These are phyloP conservation scores for Salminus brasiliensis DNA, from an alignment of 2,113 vertebrate species.

Conservation along the genomic window DNA sequence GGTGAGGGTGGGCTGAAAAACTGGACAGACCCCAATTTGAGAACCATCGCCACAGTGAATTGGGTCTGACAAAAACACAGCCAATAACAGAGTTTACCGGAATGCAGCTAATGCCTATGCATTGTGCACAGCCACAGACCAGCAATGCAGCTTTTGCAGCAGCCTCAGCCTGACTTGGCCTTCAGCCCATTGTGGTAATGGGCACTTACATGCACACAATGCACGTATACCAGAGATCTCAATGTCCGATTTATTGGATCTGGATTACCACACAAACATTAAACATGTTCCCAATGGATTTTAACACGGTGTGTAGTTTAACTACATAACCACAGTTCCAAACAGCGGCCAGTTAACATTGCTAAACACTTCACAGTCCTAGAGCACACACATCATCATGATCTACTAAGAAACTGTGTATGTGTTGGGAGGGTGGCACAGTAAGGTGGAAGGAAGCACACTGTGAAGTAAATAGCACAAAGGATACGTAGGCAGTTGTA, in stretches of 20 bases:
- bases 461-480: conserved; percentile 35
- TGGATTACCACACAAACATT: too few species aligned
- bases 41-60: not conserved
- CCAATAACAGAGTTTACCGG: conserved; percentile 61
- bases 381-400: not conserved
- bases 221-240: too few species aligned
- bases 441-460: not conserved
- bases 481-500: conserved; percentile 99
- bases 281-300: too few species aligned
- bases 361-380: not conserved
- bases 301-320: too few species aligned
- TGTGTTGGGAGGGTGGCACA: not conserved
- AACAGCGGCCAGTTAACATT: not conserved
- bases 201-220: not conserved
- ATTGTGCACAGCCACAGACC: conserved; percentile 40
- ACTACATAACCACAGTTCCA: not conserved
- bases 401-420: not conserved
- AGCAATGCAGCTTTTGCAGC: conserved; percentile 61
- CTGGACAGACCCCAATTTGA: too few species aligned
- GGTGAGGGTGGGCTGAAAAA: too few species aligned
- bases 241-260: too few species aligned
- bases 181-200: conserved; percentile 38
- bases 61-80: conserved; percentile 20
- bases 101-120: conserved; percentile 51
- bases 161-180: conserved; percentile 51